Conservation (phyloP, 37 sponge, comb jelly and placozoan species). For the Cladorhizidae sp. region DNA sequence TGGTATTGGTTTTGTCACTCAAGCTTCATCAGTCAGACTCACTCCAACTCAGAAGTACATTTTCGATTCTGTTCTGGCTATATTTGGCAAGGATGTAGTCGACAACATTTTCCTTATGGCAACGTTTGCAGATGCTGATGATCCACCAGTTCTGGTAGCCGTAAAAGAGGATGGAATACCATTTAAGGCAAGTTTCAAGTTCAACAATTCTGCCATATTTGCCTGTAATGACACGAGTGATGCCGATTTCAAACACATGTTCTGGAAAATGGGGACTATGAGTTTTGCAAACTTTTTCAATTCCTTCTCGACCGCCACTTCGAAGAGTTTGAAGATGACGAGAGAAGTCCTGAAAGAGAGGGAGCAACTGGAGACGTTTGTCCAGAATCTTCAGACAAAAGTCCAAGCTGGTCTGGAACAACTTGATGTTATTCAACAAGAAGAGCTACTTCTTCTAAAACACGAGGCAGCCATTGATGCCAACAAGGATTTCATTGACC, state of each 20-base stretch:
- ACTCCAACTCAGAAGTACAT: conserved; percentile 66
- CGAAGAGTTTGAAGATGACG: conserved; percentile 54
- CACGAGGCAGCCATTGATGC: conserved; percentile 42
- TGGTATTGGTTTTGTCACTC: conserved; percentile 73
- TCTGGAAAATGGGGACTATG: conserved; percentile 75
- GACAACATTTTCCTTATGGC: conserved; percentile 73
- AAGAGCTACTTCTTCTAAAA: conserved; percentile 32
- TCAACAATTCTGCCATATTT: conserved; percentile 80
- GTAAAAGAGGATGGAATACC: conserved; percentile 58
- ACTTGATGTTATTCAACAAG: conserved; percentile 57
- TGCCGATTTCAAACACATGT: conserved; percentile 67
- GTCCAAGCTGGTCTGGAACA: conserved; percentile 38
- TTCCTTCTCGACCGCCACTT: not conserved
- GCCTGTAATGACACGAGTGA: no score
- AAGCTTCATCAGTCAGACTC: conserved; percentile 59
- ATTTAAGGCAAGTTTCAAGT: conserved; percentile 39
- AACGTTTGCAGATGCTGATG: conserved; percentile 77
- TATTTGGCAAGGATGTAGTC: conserved; percentile 59
- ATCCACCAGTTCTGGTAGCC: conserved; percentile 65
- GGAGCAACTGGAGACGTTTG: conserved; percentile 42
- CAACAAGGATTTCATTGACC: conserved; percentile 64
- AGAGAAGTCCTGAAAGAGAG: conserved; percentile 67
- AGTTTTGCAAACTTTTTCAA: conserved; percentile 65
- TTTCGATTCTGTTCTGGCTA: conserved; percentile 63
- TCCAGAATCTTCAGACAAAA: conserved; percentile 51